These are phyloP conservation scores for Periophthalmus modestus DNA, from an alignment of 2,113 vertebrate species.

Conservation along the genomic window DNA sequence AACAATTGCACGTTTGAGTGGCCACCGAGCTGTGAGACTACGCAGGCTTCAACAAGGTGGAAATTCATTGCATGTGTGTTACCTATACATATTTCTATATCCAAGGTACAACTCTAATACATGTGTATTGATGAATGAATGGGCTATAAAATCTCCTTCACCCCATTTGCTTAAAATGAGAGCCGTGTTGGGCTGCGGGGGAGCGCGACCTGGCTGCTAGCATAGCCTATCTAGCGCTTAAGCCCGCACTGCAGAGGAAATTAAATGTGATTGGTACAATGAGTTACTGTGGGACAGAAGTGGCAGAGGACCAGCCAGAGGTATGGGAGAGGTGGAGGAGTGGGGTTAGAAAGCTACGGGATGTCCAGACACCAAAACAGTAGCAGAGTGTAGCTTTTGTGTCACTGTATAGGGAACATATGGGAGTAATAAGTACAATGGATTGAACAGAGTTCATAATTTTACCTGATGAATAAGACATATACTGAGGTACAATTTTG, in stretches of 20 bases:
- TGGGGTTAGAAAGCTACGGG: conserved; percentile 50
- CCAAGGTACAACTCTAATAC: conserved; percentile 40
- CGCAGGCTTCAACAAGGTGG: conserved; percentile 20
- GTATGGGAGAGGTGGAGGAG: conserved; percentile 22
- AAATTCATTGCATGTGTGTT: conserved; percentile 34
- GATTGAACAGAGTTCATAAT: conserved; percentile 36
- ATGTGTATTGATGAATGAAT: conserved; percentile 51
- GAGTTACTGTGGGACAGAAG: conserved; percentile 68
- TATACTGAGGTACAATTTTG: too few relatives aligned
- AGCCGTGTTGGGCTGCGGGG: conserved; percentile 47
- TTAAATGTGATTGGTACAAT: conserved; percentile 67
- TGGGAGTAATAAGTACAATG: conserved; percentile 50
- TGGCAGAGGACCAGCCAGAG: conserved; percentile 51
- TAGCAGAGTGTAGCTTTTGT: conserved; percentile 30
- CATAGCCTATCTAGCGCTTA: conserved; percentile 30
- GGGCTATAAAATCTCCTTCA: conserved; percentile 66
- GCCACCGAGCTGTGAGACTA: conserved; percentile 22
- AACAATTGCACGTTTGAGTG: conserved; percentile 58
- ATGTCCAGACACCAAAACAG: conserved; percentile 47
- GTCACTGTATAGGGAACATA: conserved; percentile 15
- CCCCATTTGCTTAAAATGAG: conserved; percentile 67
- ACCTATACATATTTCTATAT: conserved; percentile 18
- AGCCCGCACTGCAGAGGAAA: conserved; percentile 56
- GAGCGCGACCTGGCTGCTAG: conserved; percentile 34
- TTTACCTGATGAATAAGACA: not conserved